Conservation (phyloP, 2,797 vertebrate species). For the Gymnothorax javanicus region DNA sequence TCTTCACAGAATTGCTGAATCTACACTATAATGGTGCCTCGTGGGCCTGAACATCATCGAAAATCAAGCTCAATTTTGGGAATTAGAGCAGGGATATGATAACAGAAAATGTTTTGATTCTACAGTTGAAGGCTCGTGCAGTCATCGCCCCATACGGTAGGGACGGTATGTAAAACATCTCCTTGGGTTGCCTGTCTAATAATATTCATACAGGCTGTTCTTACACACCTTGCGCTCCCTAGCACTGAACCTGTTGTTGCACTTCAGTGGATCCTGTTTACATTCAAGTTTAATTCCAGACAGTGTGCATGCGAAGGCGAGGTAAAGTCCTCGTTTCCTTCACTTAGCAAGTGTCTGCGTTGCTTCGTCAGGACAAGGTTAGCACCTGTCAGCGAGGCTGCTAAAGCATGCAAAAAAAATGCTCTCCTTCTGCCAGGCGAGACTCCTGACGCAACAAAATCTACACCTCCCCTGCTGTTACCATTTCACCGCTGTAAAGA, state of each 20-base stretch:
- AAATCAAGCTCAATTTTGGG: too few relatives aligned
- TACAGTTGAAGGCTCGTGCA: too few relatives aligned
- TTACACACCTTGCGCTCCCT: neutral
- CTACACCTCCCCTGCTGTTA: neutral
- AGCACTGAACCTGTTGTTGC: neutral
- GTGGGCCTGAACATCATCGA: too few relatives aligned
- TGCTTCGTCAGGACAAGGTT: neutral
- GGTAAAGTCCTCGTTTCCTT: neutral
- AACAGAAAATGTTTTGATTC: too few relatives aligned
- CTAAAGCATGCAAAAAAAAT: constrained; percentile 8
- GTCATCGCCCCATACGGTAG: neutral
- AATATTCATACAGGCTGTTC: neutral
- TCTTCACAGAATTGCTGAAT: too few relatives aligned
- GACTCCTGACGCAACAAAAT: neutral
- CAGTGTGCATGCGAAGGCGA: neutral
- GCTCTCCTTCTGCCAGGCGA: neutral
- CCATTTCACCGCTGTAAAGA: neutral
- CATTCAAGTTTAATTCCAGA: constrained; percentile 3
- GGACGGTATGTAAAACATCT: neutral
- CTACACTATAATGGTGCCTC: too few relatives aligned
- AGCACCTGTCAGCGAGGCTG: neutral
- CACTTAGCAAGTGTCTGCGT: neutral
- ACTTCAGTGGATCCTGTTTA: neutral
- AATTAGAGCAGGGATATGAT: too few relatives aligned
- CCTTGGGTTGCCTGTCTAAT: neutral